Base-by-base conservation (phyloP, 2,888 invertebrate species). In the Lasioglossum morio region DNA sequence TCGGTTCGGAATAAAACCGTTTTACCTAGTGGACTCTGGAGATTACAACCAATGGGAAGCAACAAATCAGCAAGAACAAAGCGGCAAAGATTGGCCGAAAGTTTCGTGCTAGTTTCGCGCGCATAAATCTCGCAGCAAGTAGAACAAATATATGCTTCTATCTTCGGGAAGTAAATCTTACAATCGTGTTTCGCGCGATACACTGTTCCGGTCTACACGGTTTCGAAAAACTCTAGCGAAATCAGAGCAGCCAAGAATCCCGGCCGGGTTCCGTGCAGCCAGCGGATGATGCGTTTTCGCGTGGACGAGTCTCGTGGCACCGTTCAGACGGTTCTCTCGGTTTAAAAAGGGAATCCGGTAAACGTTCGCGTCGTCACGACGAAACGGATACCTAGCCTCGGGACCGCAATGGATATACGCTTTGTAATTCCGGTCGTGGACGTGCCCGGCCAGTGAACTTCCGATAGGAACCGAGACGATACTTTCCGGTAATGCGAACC, bases 381-480 rank as follows among this genome's bases (percentile, higher is more conserved):
- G 77, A 63, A 82, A 16, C 72, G 73, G 85, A 82, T 86, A 86
- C 84, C 84, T 72, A 75, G 69, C 82, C 88, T 86, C 81, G 72
- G 73, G 48, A 77, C 63, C 74, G 72, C 88, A 75, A 81, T 82
- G 86, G 82, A 84, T 81, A 27, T 69, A 57, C 81, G 84, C 69
- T 81, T 81, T 82, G 84, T 88, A 84, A 88, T 88, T 88, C 80
- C 66, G 74, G 37, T 5, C 63, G 53, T 80, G 70, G 30, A 76
- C 80, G 78, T 69, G 82, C 75, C 63, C 84, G 82, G 79, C 72
- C 83, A 63, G 69, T 57, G 66, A 75, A 83, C 72, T 86, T 82
- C 57, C 76, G 60, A 78, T 72, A 74, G 77, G n/a, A 73, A 80
- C 78, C 78, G 73, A 60, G 19, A 72, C 78, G 57, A 79, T 74